Base-by-base conservation (phyloP, 2,888 invertebrate genomes). In the Drosophila neoperkinsi region DNA sequence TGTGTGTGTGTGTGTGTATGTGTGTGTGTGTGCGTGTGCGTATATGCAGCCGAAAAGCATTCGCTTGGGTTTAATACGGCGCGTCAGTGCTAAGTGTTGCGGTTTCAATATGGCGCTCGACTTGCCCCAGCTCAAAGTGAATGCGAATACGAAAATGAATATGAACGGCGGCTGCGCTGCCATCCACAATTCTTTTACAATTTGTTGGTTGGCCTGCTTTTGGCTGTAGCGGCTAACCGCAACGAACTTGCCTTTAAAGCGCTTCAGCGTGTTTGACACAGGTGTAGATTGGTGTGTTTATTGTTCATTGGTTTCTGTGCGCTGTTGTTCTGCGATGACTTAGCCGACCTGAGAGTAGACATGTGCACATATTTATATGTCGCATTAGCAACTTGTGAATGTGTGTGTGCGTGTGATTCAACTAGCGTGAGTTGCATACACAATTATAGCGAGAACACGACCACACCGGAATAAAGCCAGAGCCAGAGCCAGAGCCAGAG, bases 21-120 rank as follows among this genome's bases (percentile, higher is more conserved):
- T 59, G 31, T 16, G 46, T 41, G 62, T 43, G 43, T 51, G 51
- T 34, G 31, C 49, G 38, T 55, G 4, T 34, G 34, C 34, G 58
- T 53, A 56, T 61, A 49, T 77, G 52, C 52, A 55, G 36, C 46
- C 62, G 33, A 79, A 87, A 79, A 65, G 73, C 85, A 79, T 82
- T 90, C 76, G 85, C 72, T 70, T 76, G 79, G 65, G 77, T 61
- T 82, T 84, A 84, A 84, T 84, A 88, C 65, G 85, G 71, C 88
- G 88, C 88, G 88, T 88, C 88, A 82, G 82, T 69, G 88, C 74
- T 88, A 84, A 84, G 88, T 84, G 90, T 82, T 74, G 82, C 66
- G 90, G 90, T 82, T 82, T 71, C 71, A 87, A 78, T 75, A 90
- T 79, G 88, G 82, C 90, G 88, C 74, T 79, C 65, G 51, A 66